Conservation (phyloP, 2,797 vertebrate genomes). For the Lagodon rhomboides region DNA sequence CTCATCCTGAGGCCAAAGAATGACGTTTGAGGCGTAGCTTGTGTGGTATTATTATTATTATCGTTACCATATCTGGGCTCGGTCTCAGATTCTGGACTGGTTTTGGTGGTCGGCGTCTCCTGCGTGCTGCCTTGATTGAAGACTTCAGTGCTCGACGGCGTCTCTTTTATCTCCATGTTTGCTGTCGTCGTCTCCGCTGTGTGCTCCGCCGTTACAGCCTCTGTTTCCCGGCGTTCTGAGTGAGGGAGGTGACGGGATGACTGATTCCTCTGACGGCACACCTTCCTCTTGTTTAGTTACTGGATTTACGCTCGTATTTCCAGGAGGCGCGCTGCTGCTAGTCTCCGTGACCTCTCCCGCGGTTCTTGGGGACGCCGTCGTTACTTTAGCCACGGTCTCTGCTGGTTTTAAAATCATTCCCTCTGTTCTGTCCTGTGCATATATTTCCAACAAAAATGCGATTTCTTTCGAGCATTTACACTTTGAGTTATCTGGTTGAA, state of each 20-base stretch:
- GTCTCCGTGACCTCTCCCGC: background rate
- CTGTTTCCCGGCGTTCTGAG: background rate
- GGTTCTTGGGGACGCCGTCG: background rate
- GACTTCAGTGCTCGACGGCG: background rate
- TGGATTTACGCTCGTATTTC: constrained; percentile 19
- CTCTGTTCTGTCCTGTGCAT: background rate
- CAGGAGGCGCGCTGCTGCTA: background rate
- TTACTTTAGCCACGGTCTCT: constrained; percentile 1
- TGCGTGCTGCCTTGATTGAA: background rate
- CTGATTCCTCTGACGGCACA: constrained; percentile 18
- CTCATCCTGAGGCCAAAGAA: constrained; percentile 62
- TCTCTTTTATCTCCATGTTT: constrained; percentile 20
- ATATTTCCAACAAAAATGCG: background rate
- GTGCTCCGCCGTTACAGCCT: background rate
- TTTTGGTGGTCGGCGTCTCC: background rate
- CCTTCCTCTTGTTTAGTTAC: constrained; percentile 8
- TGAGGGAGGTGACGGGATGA: background rate
- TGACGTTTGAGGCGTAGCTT: background rate
- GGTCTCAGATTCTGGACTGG: background rate
- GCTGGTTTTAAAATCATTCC: constrained; percentile 23
- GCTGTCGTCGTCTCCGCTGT: background rate
- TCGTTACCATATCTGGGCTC: background rate
- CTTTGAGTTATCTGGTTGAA: constrained; percentile 9
- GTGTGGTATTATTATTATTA: rapidly evolving
- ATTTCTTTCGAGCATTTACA: constrained; percentile 12